Percentiles rank a stretch among this genome's conserved stretches.
Conservation (phyloP, 2,797 vertebrate genomes). For the Premnoplex brunnescens region DNA sequence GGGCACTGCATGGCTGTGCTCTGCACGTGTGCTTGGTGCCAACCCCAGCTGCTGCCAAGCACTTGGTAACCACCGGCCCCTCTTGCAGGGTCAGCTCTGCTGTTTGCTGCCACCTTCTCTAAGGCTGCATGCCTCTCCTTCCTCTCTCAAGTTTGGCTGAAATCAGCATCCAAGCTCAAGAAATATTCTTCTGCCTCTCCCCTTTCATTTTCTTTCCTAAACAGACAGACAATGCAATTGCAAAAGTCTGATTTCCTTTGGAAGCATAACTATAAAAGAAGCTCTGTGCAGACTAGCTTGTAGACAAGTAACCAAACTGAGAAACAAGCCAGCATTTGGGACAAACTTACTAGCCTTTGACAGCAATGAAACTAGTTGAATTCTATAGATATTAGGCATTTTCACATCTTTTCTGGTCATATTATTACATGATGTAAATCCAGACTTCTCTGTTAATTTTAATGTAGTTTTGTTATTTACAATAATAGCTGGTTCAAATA, state of each 20-base stretch:
- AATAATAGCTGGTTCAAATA: neutral
- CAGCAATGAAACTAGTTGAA: neutral
- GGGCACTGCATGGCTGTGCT: rapidly evolving
- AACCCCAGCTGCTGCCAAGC: neutral
- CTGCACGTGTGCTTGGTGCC: rapidly evolving
- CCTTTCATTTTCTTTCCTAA: neutral
- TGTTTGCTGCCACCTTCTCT: neutral
- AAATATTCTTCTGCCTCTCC: neutral
- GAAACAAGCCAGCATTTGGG: neutral
- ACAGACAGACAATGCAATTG: neutral
- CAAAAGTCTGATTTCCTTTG: neutral
- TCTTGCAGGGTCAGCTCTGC: neutral
- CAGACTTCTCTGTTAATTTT: neutral
- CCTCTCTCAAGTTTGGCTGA: neutral
- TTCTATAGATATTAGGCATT: neutral
- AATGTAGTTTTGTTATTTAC: neutral
- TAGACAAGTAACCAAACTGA: neutral
- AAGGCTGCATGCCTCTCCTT: neutral
- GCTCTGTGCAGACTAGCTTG: neutral
- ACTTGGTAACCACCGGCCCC: neutral
- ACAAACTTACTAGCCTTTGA: neutral
- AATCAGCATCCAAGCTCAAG: neutral
- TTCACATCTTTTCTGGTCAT: neutral
- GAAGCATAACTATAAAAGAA: neutral
- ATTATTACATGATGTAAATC: neutral